Base-by-base conservation (phyloP, 1,140 invertebrate species). In the Eciton burchellii region DNA sequence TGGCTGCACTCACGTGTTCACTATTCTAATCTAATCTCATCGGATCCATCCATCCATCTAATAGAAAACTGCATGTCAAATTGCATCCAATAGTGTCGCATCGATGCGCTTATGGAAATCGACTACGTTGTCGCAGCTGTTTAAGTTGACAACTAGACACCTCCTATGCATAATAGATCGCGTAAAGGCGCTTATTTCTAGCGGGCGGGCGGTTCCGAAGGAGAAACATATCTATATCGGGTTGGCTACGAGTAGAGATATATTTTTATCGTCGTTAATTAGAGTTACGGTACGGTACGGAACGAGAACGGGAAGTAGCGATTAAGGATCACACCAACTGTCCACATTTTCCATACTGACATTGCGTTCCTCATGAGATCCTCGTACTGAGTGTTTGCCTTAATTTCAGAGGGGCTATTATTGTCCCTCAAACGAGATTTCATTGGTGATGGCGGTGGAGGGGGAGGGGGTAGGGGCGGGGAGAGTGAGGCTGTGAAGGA, bases 251-350 rank as follows among this genome's bases (percentile, higher is more conserved):
- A 71, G 81, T 72, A 90, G 71, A 87, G 82, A 86, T 91, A 89
- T 91, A 88, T 90, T 89, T 91, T 89, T 88, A 88, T 87, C 49
- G 76, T 81, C 82, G 72, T 82, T 84, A 82, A 63, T 56, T 60
- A 3, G n/a, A n/a, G n/a, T n/a, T n/a, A n/a, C n/a, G n/a, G n/a
- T n/a, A n/a, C n/a, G n/a, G 12, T 84, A 81, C n/a, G 63, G 49
- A 3, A 41, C 11, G 29, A 19, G 45, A 16, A 29, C 6, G 41
- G 19, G 16, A n/a, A 59, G 52, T 70, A 68, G 43, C 45, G n/a
- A 76, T 62, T 70, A 76, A 65, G 60, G 19, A 26, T 35, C 16
- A 66, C 9, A 68, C 29, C 12, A 70, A 41, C 19, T 73, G 63
- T 63, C 43, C 26, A 29, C 59, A 49, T 54, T 57, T 76, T 54